phyloP scores from a whole-genome alignment of 2,113 vertebrate genomes.

The Pseudorhombus dupliciocellatus region DNA sequence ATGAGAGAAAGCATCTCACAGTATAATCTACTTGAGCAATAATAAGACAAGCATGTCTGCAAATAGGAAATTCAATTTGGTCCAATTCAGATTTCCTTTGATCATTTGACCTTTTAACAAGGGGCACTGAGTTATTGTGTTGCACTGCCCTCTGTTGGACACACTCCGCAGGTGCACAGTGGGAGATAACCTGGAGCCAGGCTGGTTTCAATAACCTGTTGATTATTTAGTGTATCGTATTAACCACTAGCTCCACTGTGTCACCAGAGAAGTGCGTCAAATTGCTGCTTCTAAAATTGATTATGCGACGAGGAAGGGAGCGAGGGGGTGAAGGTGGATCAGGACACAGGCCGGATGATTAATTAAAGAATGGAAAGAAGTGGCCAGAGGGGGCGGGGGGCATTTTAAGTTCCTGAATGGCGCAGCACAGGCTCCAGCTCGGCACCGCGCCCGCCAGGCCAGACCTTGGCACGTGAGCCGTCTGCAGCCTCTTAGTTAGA shows the following conservation, averaged over 20 bases:
- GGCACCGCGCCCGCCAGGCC: slow-evolving; percentile 40
- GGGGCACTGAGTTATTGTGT: not conserved
- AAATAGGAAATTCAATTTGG: not conserved
- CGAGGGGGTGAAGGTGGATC: slow-evolving; percentile 62
- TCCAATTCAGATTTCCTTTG: not conserved
- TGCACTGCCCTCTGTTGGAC: slow-evolving; percentile 62
- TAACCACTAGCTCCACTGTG: too few relatives aligned
- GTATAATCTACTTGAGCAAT: not conserved
- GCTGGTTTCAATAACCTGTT: slow-evolving; percentile 1
- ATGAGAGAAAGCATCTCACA: not conserved
- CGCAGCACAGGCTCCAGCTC: too few relatives aligned
- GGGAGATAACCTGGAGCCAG: not conserved
- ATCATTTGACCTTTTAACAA: not conserved
- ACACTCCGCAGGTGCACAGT: not conserved
- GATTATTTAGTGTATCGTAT: too few relatives aligned
- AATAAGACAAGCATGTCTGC: not conserved
- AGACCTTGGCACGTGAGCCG: slow-evolving; percentile 51
- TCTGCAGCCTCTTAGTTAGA: slow-evolving; percentile 69
- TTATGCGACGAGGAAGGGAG: slow-evolving; percentile 14
- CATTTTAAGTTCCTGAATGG: too few relatives aligned
- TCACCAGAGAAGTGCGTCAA: too few relatives aligned
- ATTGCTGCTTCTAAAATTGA: too few relatives aligned
- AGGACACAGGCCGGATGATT: slow-evolving; percentile 69
- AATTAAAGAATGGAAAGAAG: slow-evolving; percentile 69
- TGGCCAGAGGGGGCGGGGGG: too few relatives aligned